phyloP scores from a whole-genome alignment of 2,888 invertebrate genomes.

The Tridacna crocea region DNA sequence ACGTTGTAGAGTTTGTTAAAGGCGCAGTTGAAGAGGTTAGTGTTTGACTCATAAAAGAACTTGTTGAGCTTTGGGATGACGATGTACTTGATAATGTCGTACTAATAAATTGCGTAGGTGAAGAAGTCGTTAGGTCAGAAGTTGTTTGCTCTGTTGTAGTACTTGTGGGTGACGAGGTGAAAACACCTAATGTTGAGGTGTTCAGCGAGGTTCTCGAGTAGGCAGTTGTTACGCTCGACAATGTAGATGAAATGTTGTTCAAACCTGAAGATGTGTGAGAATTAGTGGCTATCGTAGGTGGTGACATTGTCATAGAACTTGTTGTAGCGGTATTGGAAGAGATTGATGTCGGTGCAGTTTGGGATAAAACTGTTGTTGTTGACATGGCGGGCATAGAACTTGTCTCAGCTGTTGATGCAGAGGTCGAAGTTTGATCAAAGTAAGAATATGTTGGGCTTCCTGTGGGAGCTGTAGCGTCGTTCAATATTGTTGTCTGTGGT shows the following conservation, averaged over 20 bases:
- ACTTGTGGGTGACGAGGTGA: neutral
- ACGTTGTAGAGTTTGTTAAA: too few relatives aligned
- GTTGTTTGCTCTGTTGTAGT: neutral
- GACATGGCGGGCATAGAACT: neutral
- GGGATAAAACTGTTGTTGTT: neutral
- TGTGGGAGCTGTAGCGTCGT: neutral
- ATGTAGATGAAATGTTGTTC: neutral
- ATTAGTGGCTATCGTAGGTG: neutral
- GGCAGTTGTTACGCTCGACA: neutral
- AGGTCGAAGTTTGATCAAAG: neutral
- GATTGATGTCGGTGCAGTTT: neutral
- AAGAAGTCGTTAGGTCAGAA: neutral
- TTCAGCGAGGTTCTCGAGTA: neutral
- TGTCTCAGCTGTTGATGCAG: neutral
- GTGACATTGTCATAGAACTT: neutral
- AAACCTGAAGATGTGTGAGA: neutral
- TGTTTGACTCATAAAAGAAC: too few relatives aligned
- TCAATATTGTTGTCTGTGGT: neutral
- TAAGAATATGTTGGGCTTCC: neutral
- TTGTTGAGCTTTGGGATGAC: too few relatives aligned
- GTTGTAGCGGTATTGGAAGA: neutral
- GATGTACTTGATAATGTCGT: too few relatives aligned
- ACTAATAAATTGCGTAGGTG: neutral
- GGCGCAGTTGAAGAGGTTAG: too few relatives aligned
- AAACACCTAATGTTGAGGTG: neutral